Conservation (phyloP, 2,113 vertebrate species). For the Gila orcuttii region DNA sequence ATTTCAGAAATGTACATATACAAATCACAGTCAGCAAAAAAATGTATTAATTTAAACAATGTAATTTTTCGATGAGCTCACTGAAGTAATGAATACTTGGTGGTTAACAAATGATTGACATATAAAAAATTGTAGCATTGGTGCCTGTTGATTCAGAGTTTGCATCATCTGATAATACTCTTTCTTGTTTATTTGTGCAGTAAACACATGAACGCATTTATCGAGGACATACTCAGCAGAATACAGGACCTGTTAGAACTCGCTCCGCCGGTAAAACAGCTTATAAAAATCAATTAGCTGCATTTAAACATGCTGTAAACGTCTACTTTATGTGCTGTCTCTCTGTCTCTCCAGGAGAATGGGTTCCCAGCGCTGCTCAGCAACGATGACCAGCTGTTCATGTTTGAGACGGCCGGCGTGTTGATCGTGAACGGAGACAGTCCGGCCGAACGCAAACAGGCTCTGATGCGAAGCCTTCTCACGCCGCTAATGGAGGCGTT, state of each 20-base stretch:
- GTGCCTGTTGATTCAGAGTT: too few species aligned
- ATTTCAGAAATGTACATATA: too few species aligned
- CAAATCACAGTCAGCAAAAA: too few species aligned
- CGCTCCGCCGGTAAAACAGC: conserved; percentile 84
- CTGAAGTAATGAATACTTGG: too few species aligned
- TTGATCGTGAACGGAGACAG: conserved; percentile 93
- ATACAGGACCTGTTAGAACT: conserved; percentile 96
- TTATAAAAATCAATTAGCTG: neutral
- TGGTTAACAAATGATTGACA: too few species aligned
- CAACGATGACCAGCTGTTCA: conserved; percentile 96
- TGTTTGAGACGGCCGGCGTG: conserved; percentile 94
- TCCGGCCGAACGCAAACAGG: conserved; percentile 89
- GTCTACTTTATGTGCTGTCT: neutral
- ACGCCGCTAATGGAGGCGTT: conserved; percentile 92
- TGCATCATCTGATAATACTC: neutral
- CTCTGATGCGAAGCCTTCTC: conserved; percentile 92
- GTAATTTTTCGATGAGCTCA: too few species aligned
- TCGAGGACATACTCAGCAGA: conserved; percentile 93
- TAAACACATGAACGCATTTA: conserved; percentile 95
- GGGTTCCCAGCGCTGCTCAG: conserved; percentile 88
- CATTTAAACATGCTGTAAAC: neutral
- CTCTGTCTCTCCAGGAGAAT: conserved; percentile 82
- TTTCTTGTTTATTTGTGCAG: conserved; percentile 61
- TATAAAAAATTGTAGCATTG: too few species aligned
- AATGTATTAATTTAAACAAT: too few species aligned